Base-by-base conservation (phyloP, 2,797 vertebrate genomes). In the Mastacembelus armatus region DNA sequence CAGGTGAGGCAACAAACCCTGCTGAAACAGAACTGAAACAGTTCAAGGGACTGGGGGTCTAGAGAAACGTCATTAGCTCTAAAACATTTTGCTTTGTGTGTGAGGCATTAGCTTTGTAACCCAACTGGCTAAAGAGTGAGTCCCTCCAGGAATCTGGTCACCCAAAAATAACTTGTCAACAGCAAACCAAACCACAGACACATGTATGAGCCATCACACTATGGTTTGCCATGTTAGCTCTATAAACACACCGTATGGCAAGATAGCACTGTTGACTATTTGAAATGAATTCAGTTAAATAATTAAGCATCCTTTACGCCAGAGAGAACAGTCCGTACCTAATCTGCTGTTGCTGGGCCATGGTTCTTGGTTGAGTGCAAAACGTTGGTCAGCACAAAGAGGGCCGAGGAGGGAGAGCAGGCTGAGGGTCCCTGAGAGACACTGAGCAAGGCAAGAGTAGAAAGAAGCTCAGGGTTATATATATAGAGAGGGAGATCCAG, bases 281-380 rank as follows among this genome's bases (percentile, higher is more conserved):
- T 16, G 1, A 26, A 47, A 50, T 21, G 0, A 39, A 49, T 32
- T 0, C 1, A 18, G 14, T 45, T 4, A 27, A 64, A 14, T 27
- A n/a, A 51, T 32, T 2, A 29, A 63, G 4, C 36, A 61, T 59
- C 18, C 10, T 51, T 62, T 10, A 48, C 30, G n/a, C 19, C 21
- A 8, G 18, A 55, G 10, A 3, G 14, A 1, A 55, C 6, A 30
- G 11, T 63, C 61, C 81, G 12, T 90, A 92, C 91, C 89, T 91
- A 14, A 92, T 91, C 48, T 85, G 80, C 49, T 91, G 91, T 69
- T 85, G 86, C 66, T 90, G 88, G 66, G 87, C 87, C 92, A 93
- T 93, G 65, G 62, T 76, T 89, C 73, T 52, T 52, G 38, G 44
- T 50, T 75, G 29, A 19, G 56, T 59, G 66, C 45, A 72, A 50